Conservation (phyloP, 2,797 vertebrate species). For the Muraenolepis orangiensis region DNA sequence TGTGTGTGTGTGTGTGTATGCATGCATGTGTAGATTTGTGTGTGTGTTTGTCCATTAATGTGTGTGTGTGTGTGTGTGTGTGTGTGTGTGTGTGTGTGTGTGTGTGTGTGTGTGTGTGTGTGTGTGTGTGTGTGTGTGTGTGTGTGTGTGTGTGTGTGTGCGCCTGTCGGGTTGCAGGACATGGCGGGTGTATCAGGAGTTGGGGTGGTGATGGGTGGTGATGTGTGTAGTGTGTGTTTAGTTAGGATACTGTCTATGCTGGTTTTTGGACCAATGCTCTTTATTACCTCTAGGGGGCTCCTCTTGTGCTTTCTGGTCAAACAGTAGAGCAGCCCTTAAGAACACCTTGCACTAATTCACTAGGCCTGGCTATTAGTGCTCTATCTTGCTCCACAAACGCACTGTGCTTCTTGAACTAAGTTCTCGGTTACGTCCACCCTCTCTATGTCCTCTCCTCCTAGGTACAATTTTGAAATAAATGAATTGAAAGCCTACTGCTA, state of each 20-base stretch:
- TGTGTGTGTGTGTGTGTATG: constrained; percentile 48
- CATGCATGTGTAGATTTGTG: constrained; percentile 36
- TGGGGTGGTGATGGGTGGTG: constrained; percentile 30
- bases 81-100: constrained; percentile 47
- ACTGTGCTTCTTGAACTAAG: background rate
- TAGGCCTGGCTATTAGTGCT: background rate
- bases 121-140: constrained; percentile 19
- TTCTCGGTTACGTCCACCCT: background rate
- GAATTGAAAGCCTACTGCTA: background rate
- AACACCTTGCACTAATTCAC: background rate
- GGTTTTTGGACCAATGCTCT: constrained; percentile 10
- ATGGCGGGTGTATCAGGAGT: background rate
- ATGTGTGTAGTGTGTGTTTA: background rate
- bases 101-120: constrained; percentile 31
- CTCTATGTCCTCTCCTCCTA: background rate
- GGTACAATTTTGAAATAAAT: background rate
- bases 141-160: constrained; percentile 25
- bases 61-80: constrained; percentile 44
- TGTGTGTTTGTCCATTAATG: constrained; percentile 31
- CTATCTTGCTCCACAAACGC: background rate
- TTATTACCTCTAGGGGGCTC: constrained; percentile 61
- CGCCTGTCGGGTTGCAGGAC: background rate
- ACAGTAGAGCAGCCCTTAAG: too few species aligned
- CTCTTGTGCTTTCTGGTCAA: constrained; percentile 28
- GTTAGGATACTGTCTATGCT: constrained; percentile 15